Evolutionary conservation across 2,888 invertebrate species (phyloP), one percentile per base, ranked within the genome.

Genomic region (Dasypogon diadema): DNA sequence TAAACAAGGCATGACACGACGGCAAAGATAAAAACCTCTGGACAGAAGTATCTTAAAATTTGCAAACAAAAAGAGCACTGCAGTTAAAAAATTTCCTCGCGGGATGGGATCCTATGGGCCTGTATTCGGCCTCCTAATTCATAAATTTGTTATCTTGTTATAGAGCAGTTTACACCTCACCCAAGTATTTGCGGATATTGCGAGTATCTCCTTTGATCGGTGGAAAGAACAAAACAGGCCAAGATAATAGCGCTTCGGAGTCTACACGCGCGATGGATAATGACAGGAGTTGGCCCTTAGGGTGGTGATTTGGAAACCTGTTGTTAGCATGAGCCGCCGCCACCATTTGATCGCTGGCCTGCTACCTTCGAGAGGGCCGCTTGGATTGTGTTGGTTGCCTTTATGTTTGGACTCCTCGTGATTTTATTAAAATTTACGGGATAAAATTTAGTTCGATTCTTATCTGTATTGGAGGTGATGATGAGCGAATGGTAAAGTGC

Each of bases 101-200:
- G 16, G 24, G 65, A 46, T 37, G 65, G 65, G 21, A 65, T 65
- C 65, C 65, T 65, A 46, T 22, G 46, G 65, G 22, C 16, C 42
- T 34, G 14, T 65, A 14, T 24, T 22, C 65, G 24, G 46, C 46
- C 65, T 65, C 65, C 74, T 74, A 74, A 74, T 74, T 74, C 73
- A 74, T 58, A 58, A 74, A 58, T 74, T 74, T 74, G 73, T 74
- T 56, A 74, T 74, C 74, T 74, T 48, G 74, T 74, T 74, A 58
- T 60, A 60, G 56, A 74, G 70, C 70, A 70, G 70, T 70, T 70
- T 70, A 60, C 74, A 74, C 48, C 58, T 74, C 58, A 74, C 58
- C 58, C 74, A 65, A 37, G 60, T 65, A 65, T 65, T 65, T 65
- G 65, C 65, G 65, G 65, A 65, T 65, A 26, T 48, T 8, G 65